Percentiles rank a stretch among this genome's conserved stretches.
phyloP scores from a whole-genome alignment of 2,113 vertebrate genomes.

The Heteronetta atricapilla region DNA sequence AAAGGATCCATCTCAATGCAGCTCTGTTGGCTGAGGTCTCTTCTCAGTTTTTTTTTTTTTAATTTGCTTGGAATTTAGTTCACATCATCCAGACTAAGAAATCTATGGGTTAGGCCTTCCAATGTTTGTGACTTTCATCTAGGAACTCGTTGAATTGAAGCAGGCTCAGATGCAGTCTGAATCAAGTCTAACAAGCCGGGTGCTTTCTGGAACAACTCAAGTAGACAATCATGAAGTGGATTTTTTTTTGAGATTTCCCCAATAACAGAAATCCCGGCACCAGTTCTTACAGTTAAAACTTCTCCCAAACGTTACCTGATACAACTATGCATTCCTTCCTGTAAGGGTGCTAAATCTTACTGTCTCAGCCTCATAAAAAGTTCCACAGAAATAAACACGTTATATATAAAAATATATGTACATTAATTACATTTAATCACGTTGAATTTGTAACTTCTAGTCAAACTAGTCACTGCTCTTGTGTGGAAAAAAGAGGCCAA shows the following conservation, averaged over 20 bases:
- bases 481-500: not conserved
- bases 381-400: not conserved
- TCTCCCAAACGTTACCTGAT: not conserved
- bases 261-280: not conserved
- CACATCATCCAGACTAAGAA: rapidly evolving
- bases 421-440: not conserved
- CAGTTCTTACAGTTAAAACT: not conserved
- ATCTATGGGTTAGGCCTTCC: not conserved
- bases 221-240: not conserved
- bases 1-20: not conserved
- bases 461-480: not conserved
- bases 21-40: not conserved
- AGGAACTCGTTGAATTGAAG: not conserved
- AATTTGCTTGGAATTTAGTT: not conserved
- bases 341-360: not conserved
- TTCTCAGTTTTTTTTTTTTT: not conserved
- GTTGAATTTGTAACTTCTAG: not conserved
- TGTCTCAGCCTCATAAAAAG: not conserved
- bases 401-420: not conserved
- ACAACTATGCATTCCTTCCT: not conserved
- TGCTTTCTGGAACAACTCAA: not conserved
- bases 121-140: rapidly evolving
- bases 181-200: not conserved
- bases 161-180: too few species aligned
- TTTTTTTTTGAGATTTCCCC: not conserved